Conservation (phyloP, 2,888 invertebrate species). For the Thera obeliscata region DNA sequence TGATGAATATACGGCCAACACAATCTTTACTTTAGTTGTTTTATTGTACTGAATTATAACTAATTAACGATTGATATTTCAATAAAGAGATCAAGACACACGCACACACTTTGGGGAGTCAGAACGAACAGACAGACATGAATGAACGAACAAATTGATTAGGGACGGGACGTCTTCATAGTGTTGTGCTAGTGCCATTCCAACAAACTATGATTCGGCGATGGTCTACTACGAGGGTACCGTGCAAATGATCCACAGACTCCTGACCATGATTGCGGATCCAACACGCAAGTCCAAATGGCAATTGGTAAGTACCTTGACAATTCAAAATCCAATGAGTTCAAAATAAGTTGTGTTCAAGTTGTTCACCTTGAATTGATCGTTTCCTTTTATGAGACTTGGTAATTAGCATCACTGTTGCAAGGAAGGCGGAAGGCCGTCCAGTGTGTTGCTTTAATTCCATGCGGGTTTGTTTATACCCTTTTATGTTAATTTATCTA, state of each 20-base stretch:
- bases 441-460: conserved; percentile 51
- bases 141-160: no score
- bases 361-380: conserved; percentile 71
- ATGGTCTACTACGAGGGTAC: conserved; percentile 97
- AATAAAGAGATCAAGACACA: no score
- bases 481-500: conserved; percentile 6
- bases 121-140: no score
- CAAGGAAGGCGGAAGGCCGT: conserved; percentile 73
- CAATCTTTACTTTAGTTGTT: no score
- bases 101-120: no score
- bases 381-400: conserved; percentile 73
- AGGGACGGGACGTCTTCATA: no score
- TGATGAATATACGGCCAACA: no score
- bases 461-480: conserved; percentile 41
- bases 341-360: conserved; percentile 26
- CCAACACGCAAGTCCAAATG: conserved; percentile 93
- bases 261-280: conserved; percentile 91
- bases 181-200: no score
- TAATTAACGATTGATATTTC: no score
- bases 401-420: conserved; percentile 67
- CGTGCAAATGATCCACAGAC: conserved; percentile 94
- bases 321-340: conserved; percentile 32
- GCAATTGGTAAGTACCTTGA: conserved; percentile 88
- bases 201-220: conserved; percentile 98
- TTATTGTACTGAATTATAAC: no score